Conservation (phyloP, 1,140 invertebrate species). For the Drosophila sp. region DNA sequence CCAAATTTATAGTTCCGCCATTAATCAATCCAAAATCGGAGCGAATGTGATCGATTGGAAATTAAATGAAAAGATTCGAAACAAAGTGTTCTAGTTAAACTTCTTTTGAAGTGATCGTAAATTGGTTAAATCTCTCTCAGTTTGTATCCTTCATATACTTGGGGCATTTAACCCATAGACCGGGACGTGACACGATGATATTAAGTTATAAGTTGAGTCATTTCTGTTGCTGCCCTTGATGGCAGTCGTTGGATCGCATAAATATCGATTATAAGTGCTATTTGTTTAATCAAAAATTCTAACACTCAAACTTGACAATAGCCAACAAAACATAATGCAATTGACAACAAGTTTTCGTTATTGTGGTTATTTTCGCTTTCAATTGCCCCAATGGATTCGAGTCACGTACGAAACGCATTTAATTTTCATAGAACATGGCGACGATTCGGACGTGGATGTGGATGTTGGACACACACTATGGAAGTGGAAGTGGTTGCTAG, state of each 20-base stretch:
- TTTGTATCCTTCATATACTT: too few species aligned
- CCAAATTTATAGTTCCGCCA: conserved; percentile 72
- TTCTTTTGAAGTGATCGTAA: not conserved
- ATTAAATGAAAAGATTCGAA: not conserved
- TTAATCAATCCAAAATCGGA: conserved; percentile 73
- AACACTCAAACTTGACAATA: conserved; percentile 58
- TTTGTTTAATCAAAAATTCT: conserved; percentile 72
- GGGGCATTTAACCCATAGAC: too few species aligned
- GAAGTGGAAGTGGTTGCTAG: conserved; percentile 33
- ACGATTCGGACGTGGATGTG: conserved; percentile 63
- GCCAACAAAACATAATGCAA: conserved; percentile 60
- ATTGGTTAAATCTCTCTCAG: too few species aligned
- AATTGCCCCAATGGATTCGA: conserved; percentile 31
- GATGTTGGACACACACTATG: conserved; percentile 15
- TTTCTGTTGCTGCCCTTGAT: conserved; percentile 49
- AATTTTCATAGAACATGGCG: conserved; percentile 78
- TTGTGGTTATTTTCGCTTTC: conserved; percentile 26
- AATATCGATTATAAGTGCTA: conserved; percentile 70
- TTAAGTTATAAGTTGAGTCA: conserved; percentile 26
- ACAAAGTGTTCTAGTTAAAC: not conserved
- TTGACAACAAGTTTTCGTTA: conserved; percentile 68
- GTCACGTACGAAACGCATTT: conserved; percentile 74
- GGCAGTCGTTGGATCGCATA: conserved; percentile 68
- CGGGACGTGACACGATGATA: conserved; percentile 18
- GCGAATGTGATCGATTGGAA: conserved; percentile 19